These are phyloP conservation scores for Doryteuthis pealeii DNA, from an alignment of 1,140 invertebrate species.

Conservation along the genomic window DNA sequence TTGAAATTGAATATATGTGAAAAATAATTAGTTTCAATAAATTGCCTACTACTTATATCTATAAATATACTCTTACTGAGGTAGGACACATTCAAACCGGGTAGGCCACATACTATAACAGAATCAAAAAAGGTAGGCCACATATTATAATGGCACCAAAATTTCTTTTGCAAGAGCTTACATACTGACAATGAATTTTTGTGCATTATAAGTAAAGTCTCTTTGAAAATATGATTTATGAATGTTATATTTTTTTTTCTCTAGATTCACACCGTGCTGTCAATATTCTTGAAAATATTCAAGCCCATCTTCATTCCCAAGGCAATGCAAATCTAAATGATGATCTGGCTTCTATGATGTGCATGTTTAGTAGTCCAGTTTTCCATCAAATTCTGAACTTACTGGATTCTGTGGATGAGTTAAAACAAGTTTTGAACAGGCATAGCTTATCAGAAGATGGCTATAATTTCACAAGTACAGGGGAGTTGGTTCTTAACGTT, in stretches of 20 bases:
- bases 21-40: too few species aligned
- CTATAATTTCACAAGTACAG: slow-evolving; percentile 45
- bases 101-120: too few species aligned
- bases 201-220: too few species aligned
- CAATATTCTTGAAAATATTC: slow-evolving; percentile 77
- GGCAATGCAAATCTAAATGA: slow-evolving; percentile 74
- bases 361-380: slow-evolving; percentile 87
- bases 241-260: slow-evolving; percentile 28
- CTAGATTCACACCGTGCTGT: slow-evolving; percentile 66
- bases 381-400: slow-evolving; percentile 89
- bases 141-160: too few species aligned
- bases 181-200: too few species aligned
- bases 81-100: too few species aligned
- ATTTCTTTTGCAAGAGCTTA: too few species aligned
- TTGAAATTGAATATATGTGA: too few species aligned
- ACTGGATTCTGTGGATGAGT: slow-evolving; percentile 62
- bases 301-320: slow-evolving; percentile 72
- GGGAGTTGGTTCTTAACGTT: slow-evolving; percentile 40
- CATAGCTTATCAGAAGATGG: slow-evolving; percentile 43
- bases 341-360: slow-evolving; percentile 84
- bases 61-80: too few species aligned
- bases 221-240: background rate
- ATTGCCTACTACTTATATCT: too few species aligned
- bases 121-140: too few species aligned
- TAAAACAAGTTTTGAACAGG: slow-evolving; percentile 41